Base-by-base conservation (phyloP, 2,113 vertebrate species). In the Actenoides lindsayi region DNA sequence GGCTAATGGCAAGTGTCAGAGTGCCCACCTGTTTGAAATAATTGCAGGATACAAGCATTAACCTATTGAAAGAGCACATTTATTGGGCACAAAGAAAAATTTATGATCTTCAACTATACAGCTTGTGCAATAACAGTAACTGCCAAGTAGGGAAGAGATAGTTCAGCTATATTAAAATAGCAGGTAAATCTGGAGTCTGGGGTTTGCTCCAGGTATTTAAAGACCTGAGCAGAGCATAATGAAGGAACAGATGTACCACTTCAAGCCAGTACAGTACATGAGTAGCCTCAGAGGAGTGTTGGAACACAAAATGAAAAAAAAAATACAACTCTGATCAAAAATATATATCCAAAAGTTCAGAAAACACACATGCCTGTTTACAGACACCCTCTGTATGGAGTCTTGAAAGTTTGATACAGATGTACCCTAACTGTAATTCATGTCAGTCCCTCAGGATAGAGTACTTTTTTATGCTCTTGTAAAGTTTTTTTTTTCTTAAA, bases 151-250 rank as follows among this genome's bases (percentile, higher is more conserved):
- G 92, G 74, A 89, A 82, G 88, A 93, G 92, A 92, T 68, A 93
- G 94, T 91, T 94, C 87, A 89, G 94, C 89, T 93, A 5, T 84
- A 94, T 95, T 96, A 91, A 96, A 96, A 95, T 91, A 90, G 64
- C 93, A 95, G 90, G 96, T 95, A 96, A 96, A 96, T 96, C 94
- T 96, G 86, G 86, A 96, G 57, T 91, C 94, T 95, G 92, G 92
- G 90, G 90, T 96, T 96, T 96, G 94, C 83, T 95, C 86, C 95
- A 96, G 91, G 80, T 96, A 92, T 94, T 96, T 95, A 95, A 96
- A 96, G 89, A 95, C 77, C 94, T 82, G 87, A 95, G 74, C 90
- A 79, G 65, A 82, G 42, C 83, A 79, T 95, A 97, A 96, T 94
- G 96, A 95, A 94, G 65, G 89, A 96, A 93, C 95, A 96, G 96